These are phyloP conservation scores for Melinaea menophilus DNA, from an alignment of 2,888 invertebrate genomes.

Conservation along the genomic window DNA sequence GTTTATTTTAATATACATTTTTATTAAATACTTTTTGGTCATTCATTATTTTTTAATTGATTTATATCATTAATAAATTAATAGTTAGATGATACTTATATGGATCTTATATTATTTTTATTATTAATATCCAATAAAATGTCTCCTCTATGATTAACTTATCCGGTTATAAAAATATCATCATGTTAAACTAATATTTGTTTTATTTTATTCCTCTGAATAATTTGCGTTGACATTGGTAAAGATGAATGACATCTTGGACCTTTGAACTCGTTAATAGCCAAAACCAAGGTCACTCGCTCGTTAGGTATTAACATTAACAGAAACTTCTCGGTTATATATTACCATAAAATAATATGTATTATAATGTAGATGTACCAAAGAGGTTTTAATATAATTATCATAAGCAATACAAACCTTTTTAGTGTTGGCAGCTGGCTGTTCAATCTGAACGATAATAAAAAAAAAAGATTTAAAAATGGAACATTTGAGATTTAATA, in stretches of 20 bases:
- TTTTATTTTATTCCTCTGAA: conserved; percentile 13
- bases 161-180: neutral
- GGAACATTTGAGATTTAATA: conserved; percentile 42
- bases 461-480: conserved; percentile 27
- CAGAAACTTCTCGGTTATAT: conserved; percentile 2
- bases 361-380: neutral
- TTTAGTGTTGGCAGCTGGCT: conserved; percentile 24
- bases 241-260: conserved; percentile 40
- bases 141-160: too few species aligned
- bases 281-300: conserved; percentile 47
- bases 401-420: conserved; percentile 9
- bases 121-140: too few species aligned
- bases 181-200: conserved; percentile 3
- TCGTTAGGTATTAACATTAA: conserved; percentile 26
- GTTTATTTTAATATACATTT: conserved; percentile 11
- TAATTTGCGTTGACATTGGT: conserved; percentile 42
- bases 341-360: neutral
- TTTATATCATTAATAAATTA: neutral
- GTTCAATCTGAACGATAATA: conserved; percentile 31
- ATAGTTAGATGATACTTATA: neutral
- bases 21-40: neutral
- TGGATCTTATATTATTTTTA: too few species aligned
- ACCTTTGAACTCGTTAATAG: conserved; percentile 51
- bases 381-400: too few species aligned
- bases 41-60: neutral